These are phyloP conservation scores for Frieseomelitta varia DNA, from an alignment of 1,140 invertebrate species.

Conservation along the genomic window DNA sequence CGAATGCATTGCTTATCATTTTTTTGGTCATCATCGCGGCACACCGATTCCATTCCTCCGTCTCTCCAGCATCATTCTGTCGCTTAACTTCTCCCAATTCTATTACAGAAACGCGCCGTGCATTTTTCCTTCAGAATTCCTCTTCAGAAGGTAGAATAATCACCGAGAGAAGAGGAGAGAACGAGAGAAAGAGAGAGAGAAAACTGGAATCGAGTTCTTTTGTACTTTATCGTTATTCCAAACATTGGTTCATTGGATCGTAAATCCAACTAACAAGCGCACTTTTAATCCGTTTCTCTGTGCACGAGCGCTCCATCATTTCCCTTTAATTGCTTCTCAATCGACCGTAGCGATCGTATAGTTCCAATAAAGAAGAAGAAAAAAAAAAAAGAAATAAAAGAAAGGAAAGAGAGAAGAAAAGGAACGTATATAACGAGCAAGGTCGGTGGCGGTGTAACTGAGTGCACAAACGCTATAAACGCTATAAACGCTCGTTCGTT, in stretches of 20 bases:
- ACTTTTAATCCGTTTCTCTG: neutral
- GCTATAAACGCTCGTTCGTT: neutral
- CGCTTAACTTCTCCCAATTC: too few species aligned
- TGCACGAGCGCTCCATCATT: constrained; percentile 9
- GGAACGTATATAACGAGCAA: neutral
- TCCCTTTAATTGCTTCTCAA: constrained; percentile 15
- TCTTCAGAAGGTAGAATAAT: neutral
- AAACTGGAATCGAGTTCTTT: neutral
- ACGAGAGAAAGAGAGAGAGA: neutral
- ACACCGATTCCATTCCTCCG: too few species aligned
- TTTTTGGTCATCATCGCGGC: too few species aligned
- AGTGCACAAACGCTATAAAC: neutral
- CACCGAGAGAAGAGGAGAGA: neutral
- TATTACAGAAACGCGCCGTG: too few species aligned
- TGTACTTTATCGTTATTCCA: neutral
- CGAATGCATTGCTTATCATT: too few species aligned
- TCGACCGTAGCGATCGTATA: neutral
- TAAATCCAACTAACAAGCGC: neutral
- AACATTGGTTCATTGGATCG: neutral
- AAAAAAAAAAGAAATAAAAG: neutral
- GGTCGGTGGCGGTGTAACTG: neutral
- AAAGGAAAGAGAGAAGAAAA: rapidly evolving
- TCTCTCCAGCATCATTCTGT: too few species aligned
- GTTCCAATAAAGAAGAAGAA: neutral
- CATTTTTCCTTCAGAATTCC: neutral